Conservation (phyloP, 2,113 vertebrate genomes). For the Athene cunicularia region DNA sequence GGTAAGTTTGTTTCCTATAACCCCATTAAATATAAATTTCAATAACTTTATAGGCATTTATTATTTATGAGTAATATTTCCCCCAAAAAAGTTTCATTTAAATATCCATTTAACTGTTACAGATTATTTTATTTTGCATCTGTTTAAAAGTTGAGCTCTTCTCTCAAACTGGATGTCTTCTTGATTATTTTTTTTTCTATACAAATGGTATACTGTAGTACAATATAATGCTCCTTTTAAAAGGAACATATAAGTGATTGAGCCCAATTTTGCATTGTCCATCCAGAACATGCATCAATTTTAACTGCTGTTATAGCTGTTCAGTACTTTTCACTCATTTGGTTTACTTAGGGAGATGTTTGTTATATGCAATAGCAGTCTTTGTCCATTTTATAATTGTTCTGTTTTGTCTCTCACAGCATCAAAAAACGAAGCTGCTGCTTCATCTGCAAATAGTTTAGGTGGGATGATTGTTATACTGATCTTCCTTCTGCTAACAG, state of each 20-base stretch:
- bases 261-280: background rate
- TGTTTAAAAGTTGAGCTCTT: background rate
- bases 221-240: background rate
- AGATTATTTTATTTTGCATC: background rate
- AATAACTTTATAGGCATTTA: background rate
- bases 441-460: constrained; percentile 9
- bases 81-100: background rate
- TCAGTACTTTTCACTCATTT: background rate
- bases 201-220: background rate
- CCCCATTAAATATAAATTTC: background rate
- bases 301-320: background rate
- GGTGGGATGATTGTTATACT: constrained; percentile 78
- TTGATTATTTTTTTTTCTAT: background rate
- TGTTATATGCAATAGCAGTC: background rate
- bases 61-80: background rate
- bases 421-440: constrained; percentile 28
- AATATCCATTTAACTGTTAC: background rate
- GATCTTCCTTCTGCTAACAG: constrained; percentile 76
- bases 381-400: background rate
- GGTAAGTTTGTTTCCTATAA: constrained; percentile 64
- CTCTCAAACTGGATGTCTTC: background rate
- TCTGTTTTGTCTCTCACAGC: constrained; percentile 40
- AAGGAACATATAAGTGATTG: background rate
- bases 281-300: background rate
- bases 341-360: background rate